Evolutionary conservation across 2,797 vertebrate genomes (phyloP).

Genomic region (Gymnoscopelus braueri): DNA sequence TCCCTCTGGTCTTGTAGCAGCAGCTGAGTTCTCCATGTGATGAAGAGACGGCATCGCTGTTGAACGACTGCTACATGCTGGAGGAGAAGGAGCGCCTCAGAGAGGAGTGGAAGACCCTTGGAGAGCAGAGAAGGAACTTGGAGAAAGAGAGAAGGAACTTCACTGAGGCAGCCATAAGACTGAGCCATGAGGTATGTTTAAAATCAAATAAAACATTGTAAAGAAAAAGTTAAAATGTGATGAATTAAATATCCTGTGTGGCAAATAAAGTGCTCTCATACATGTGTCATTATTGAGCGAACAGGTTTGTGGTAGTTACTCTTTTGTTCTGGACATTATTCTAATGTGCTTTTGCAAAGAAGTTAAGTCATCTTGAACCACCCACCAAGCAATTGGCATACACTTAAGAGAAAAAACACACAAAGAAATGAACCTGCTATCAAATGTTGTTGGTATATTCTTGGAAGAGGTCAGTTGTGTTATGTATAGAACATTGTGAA

Average conservation of each 20-base stretch:
- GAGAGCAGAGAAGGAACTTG: conserved; percentile 92
- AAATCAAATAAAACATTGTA: background rate
- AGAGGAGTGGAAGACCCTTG: conserved; percentile 91
- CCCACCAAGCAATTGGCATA: too few relatives aligned
- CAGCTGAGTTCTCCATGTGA: conserved; percentile 89
- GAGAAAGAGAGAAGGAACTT: conserved; percentile 93
- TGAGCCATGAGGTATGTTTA: conserved; percentile 90
- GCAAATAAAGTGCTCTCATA: background rate
- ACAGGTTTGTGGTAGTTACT: too few relatives aligned
- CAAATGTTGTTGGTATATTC: too few relatives aligned
- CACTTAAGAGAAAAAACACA: too few relatives aligned
- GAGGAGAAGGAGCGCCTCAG: conserved; percentile 91
- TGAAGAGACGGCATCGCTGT: conserved; percentile 86
- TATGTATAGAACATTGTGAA: too few relatives aligned
- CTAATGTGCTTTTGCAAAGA: too few relatives aligned
- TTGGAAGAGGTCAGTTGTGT: too few relatives aligned
- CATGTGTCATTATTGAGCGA: too few relatives aligned
- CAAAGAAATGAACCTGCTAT: too few relatives aligned
- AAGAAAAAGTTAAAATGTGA: background rate
- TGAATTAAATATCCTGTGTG: background rate
- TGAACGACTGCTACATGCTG: conserved; percentile 89
- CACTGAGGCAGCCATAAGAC: conserved; percentile 95
- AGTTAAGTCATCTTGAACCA: too few relatives aligned
- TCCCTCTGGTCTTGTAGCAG: conserved; percentile 77
- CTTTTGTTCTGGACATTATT: too few relatives aligned